Conservation (phyloP, 2,888 invertebrate genomes). For the Xanthia icteritia region DNA sequence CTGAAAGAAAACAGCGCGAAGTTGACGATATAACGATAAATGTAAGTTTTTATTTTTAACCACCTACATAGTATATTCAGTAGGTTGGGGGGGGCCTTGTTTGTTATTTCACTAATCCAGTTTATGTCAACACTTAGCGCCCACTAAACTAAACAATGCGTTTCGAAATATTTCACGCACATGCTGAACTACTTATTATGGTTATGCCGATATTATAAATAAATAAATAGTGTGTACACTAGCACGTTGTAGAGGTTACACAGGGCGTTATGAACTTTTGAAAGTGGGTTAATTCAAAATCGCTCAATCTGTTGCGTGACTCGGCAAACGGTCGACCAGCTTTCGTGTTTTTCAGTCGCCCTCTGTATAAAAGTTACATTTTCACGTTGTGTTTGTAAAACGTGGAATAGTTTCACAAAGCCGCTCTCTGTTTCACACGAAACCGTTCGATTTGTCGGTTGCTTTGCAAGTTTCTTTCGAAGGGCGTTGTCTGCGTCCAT, state of each 20-base stretch:
- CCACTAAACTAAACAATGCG: constrained; percentile 60
- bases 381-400: constrained; percentile 73
- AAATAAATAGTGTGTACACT: constrained; percentile 46
- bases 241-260: constrained; percentile 37
- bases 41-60: constrained; percentile 40
- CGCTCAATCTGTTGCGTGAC: constrained; percentile 84
- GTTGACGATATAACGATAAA: constrained; percentile 21
- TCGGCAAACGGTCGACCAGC: constrained; percentile 71
- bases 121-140: constrained; percentile 58
- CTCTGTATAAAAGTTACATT: constrained; percentile 65
- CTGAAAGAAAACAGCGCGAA: constrained; percentile 47
- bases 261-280: constrained; percentile 66
- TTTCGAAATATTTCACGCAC: constrained; percentile 62
- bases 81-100: constrained; percentile 34
- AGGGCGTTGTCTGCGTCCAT: constrained; percentile 81
- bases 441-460: constrained; percentile 75
- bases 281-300: constrained; percentile 81
- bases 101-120: constrained; percentile 58
- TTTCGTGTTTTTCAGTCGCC: constrained; percentile 74
- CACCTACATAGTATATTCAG: constrained; percentile 26
- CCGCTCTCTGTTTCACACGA: constrained; percentile 68
- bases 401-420: constrained; percentile 77
- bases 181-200: constrained; percentile 49
- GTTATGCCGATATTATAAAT: constrained; percentile 53
- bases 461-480: constrained; percentile 76